Base-by-base conservation (phyloP, 2,888 invertebrate species). In the Nasonovia ribisnigri region DNA sequence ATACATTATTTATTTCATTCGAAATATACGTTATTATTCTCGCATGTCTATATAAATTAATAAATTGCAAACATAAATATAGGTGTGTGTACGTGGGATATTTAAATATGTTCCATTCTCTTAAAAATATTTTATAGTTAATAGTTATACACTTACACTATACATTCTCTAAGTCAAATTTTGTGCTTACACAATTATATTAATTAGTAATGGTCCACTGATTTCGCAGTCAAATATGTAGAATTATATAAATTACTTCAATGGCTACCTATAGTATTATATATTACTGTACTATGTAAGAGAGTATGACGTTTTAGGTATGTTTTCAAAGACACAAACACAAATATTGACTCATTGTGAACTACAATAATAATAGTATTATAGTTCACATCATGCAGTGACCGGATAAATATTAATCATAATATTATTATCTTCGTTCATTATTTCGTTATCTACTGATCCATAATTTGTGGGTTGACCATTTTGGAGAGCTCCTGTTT, bases 191-290 rank as follows among this genome's bases (percentile, higher is more conserved):
- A 67, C 16, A 67, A 36, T 67, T 67, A 36, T 67, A 67, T 36
- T 67, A 67, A 36, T 67, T n/a, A n/a, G 67, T 67, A 67, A n/a
- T 67, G n/a, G n/a, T 67, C 67, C n/a, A n/a, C n/a, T n/a, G 67
- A 16, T n/a, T 67, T 67, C 11, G 1, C 51, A 20, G 51, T 0
- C n/a, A n/a, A 67, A n/a, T n/a, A 67, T 67, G n/a, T n/a, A n/a
- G 67, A 67, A 36, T 20, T 77, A 16, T 77, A 77, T 20, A 77
- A 77, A 77, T 54, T 5, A 20, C 20, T 77, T 20, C 16, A 77
- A 36, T 36, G 20, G 5, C 36, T 16, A n/a, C n/a, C n/a, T n/a
- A 16, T 77, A 36, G 6, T 26, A 54, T 54, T 24, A 51, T 51
- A 51, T 51, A 48, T 48, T 48, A 51, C 6, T 1, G 0, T 54